Evolutionary conservation across 2,113 vertebrate species (phyloP).

Genomic region (Helogale parvula): DNA sequence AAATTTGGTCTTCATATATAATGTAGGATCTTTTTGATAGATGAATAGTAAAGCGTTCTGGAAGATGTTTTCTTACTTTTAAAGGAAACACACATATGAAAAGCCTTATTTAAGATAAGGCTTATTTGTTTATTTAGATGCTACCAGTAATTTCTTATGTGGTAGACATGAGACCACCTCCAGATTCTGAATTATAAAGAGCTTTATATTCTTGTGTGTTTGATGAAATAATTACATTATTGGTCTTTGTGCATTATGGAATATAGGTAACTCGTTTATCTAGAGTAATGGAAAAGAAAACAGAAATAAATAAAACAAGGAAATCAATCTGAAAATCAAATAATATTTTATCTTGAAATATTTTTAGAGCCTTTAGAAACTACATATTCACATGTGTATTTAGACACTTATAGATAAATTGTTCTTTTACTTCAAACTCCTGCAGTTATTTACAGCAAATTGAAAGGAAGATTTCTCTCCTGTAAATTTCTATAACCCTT

Average conservation of each 20-base stretch:
- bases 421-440: background rate
- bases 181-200: background rate
- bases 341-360: constrained; percentile 45
- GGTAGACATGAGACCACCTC: background rate
- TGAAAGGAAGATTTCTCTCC: background rate
- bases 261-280: background rate
- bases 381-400: background rate
- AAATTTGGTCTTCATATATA: constrained; percentile 2
- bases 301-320: background rate
- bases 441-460: background rate
- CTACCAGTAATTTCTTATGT: background rate
- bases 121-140: constrained; percentile 22
- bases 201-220: background rate
- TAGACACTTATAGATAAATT: background rate
- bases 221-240: background rate
- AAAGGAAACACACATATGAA: background rate
- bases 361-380: background rate
- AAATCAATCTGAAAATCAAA: constrained; percentile 52
- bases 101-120: background rate
- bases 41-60: background rate
- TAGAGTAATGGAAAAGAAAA: background rate
- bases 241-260: background rate
- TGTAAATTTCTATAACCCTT: background rate
- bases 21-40: background rate
- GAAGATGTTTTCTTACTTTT: constrained; percentile 13